A percentile compares a stretch with the other conserved stretches of the same genome.
Evolutionary conservation across 2,888 invertebrate genomes (phyloP).

Genomic region (Eupithecia centaureata): DNA sequence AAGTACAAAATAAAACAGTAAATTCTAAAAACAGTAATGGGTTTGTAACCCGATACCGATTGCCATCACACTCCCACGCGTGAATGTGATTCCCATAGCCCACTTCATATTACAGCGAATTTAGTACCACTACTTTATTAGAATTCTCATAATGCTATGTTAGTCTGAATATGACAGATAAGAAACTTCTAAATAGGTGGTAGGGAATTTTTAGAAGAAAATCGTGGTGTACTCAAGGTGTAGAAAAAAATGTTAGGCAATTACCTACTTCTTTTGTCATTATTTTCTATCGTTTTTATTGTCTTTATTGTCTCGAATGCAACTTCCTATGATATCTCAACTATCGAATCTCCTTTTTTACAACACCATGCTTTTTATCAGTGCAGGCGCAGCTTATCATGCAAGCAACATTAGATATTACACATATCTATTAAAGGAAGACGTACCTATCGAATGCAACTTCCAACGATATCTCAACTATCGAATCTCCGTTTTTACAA

Average conservation of each 20-base stretch:
- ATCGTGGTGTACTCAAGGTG: too few species aligned
- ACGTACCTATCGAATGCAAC: neutral
- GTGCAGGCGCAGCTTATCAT: too few species aligned
- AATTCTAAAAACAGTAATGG: slow-evolving; percentile 27
- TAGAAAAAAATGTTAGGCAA: too few species aligned
- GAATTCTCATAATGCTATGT: slow-evolving; percentile 10
- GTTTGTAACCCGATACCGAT: slow-evolving; percentile 22
- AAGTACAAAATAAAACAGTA: slow-evolving; percentile 3
- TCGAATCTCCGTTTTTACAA: neutral
- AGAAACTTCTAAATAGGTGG: neutral
- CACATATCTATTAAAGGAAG: neutral
- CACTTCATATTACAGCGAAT: slow-evolving; percentile 33
- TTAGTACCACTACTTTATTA: slow-evolving; percentile 15
- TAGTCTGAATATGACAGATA: neutral
- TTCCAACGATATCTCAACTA: neutral
- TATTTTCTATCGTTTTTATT: too few species aligned
- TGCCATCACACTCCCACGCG: slow-evolving; percentile 29
- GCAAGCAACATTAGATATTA: neutral
- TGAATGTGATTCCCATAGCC: slow-evolving; percentile 36
- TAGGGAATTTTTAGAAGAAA: too few species aligned
- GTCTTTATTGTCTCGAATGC: too few species aligned
- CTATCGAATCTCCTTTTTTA: too few species aligned
- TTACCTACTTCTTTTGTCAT: too few species aligned
- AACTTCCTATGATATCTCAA: too few species aligned
- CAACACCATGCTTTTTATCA: too few species aligned